Evolutionary conservation across 2,113 vertebrate species (phyloP), one percentile per base, ranked within the genome.

Genomic region (Otis tarda): DNA sequence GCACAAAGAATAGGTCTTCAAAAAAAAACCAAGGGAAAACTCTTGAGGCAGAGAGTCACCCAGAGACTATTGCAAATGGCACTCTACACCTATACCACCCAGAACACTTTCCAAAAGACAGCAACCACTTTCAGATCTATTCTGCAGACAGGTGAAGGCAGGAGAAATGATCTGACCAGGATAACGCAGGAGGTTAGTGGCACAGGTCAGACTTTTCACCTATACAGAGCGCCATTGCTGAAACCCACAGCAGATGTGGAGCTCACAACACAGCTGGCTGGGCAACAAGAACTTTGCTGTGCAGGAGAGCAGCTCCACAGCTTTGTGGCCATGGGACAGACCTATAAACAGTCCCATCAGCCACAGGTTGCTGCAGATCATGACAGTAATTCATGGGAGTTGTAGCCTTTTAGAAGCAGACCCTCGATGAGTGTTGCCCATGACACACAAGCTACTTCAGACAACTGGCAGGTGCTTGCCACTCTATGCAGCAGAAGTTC

Each of bases 231-330:
- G 19, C 27, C 52, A 3, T 10, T 6, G 23, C 7, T 6, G 22
- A 31, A 61, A 6, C 21, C 24, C 15, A 5, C 6, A 10, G n/a
- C 64, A 57, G 14, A 2, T 47, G 2, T 17, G 31, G 56, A 35
- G 52, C 6, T 73, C 39, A 10, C 9, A 27, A 12, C 9, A 2
- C 4, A 15, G 14, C 20, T 3, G 5, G 37, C 12, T 45, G n/a
- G 47, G 47, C 45, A 45, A 0, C 4, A 60, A 64, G 30, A 10
- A 1, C 49, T 10, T 27, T 2, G 30, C 1, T 2, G 27, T 13
- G 53, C 53, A 41, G 3, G 20, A 59, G 37, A 28, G 15, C 61
- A 67, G 35, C 37, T 80, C 91, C 76, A 60, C 20, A 35, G 68
- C 43, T 77, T 11, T 37, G 60, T 31, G 47, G 39, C 35, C 23